phyloP scores from a whole-genome alignment of 2,888 invertebrate species.

The Nomada hirtipes region DNA sequence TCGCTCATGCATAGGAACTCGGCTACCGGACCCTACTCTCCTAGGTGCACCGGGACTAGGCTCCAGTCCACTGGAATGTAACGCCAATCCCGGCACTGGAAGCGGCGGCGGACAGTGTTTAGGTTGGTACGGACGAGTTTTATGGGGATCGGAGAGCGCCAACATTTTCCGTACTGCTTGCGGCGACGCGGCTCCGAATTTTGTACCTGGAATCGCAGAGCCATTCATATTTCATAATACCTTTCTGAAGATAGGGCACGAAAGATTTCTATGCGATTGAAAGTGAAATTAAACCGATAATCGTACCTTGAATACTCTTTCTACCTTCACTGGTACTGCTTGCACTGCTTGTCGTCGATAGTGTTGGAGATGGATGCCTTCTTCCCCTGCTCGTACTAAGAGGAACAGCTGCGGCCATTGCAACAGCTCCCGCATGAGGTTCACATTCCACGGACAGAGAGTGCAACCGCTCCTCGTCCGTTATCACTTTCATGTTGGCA shows the following conservation, averaged over 20 bases:
- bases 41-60: conserved; percentile 86
- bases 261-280: background rate
- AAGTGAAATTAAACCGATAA: background rate
- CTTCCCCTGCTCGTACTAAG: conserved; percentile 89
- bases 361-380: conserved; percentile 96
- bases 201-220: conserved; percentile 77
- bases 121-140: conserved; percentile 95
- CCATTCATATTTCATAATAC: background rate
- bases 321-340: conserved; percentile 93
- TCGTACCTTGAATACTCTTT: conserved; percentile 83
- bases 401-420: conserved; percentile 85
- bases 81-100: conserved; percentile 87
- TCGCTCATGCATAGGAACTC: conserved; percentile 91
- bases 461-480: conserved; percentile 95
- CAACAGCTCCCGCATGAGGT: conserved; percentile 84
- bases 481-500: conserved; percentile 95
- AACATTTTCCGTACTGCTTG: conserved; percentile 98
- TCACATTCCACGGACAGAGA: conserved; percentile 96
- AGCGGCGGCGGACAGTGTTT: conserved; percentile 87
- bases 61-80: conserved; percentile 84
- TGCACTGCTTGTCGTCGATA: conserved; percentile 96
- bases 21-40: conserved; percentile 85
- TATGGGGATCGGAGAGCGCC: conserved; percentile 94
- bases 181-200: conserved; percentile 94
- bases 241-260: background rate